Conservation (phyloP, 2,113 vertebrate species). For the Trogon surrucura region DNA sequence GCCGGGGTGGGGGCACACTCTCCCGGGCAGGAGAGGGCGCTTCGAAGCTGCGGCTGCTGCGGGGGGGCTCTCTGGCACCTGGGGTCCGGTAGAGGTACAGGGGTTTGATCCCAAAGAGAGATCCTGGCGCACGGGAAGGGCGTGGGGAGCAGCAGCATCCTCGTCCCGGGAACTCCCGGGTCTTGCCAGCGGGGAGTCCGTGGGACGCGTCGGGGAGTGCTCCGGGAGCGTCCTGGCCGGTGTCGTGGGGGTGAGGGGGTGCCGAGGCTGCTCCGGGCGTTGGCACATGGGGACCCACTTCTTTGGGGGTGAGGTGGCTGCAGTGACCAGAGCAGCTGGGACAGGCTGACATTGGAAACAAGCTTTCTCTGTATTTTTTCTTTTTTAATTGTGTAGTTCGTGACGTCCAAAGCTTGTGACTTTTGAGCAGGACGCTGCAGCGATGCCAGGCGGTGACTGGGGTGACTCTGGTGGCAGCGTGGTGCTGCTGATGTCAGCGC, state of each 20-base stretch:
- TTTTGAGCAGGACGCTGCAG: slow-evolving; percentile 44
- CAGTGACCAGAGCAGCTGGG: background rate
- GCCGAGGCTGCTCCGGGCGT: background rate
- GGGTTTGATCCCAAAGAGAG: background rate
- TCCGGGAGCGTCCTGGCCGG: background rate
- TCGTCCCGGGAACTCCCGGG: rapidly evolving
- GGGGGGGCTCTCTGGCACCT: background rate
- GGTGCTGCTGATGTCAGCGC: background rate
- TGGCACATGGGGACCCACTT: background rate
- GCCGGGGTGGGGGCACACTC: too few relatives aligned
- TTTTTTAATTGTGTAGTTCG: background rate
- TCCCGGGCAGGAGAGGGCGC: too few relatives aligned
- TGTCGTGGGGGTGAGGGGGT: background rate
- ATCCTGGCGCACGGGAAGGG: background rate
- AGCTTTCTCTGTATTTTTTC: background rate
- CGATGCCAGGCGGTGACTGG: background rate
- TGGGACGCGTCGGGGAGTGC: rapidly evolving
- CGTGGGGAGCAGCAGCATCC: background rate
- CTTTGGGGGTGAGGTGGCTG: background rate
- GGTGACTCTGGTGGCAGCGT: background rate
- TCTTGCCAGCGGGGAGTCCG: too few relatives aligned
- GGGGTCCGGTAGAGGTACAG: rapidly evolving
- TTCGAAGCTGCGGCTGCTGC: too few relatives aligned
- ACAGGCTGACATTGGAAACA: slow-evolving; percentile 17
- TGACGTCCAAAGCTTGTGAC: slow-evolving; percentile 48